Evolutionary conservation across 2,797 vertebrate species (phyloP).

Genomic region (Sebastes elongatus): DNA sequence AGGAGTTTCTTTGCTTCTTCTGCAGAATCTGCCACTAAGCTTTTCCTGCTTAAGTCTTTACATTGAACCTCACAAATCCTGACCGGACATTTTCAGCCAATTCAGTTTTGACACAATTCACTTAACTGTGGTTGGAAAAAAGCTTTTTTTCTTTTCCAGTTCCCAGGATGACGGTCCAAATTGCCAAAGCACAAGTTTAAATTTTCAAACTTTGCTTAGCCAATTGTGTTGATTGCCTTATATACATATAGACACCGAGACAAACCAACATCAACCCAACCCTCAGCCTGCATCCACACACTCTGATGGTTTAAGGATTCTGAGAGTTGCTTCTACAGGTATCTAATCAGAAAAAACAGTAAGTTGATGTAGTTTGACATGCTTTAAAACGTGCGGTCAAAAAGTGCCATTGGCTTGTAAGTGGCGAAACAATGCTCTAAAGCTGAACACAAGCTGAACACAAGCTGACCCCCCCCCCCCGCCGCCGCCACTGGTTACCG

Average conservation of each 20-base stretch:
- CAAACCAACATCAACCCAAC: neutral
- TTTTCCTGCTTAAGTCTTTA: slow-evolving; percentile 52
- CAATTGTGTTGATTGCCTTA: neutral
- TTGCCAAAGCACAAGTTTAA: neutral
- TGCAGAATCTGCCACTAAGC: slow-evolving; percentile 61
- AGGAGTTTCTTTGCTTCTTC: slow-evolving; percentile 53
- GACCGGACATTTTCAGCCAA: slow-evolving; percentile 54
- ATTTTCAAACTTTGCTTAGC: neutral
- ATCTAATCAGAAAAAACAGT: slow-evolving; percentile 11
- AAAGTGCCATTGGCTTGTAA: slow-evolving; percentile 36
- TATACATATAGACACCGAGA: neutral
- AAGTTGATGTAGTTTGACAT: slow-evolving; percentile 27
- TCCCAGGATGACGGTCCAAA: neutral
- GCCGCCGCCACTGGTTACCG: slow-evolving; percentile 60
- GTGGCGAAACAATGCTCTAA: slow-evolving; percentile 57
- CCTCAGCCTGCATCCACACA: neutral
- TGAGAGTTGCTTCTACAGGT: neutral
- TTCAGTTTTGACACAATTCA: slow-evolving; percentile 56
- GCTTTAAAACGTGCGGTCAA: slow-evolving; percentile 31
- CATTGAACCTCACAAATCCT: slow-evolving; percentile 61
- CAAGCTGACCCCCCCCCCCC: neutral
- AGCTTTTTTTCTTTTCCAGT: neutral
- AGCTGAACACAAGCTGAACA: slow-evolving; percentile 15
- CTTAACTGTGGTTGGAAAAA: slow-evolving; percentile 28
- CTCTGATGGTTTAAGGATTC: neutral